Base-by-base conservation (phyloP, 37 sponge, comb jelly and placozoan species). In the Ianthella basta region DNA sequence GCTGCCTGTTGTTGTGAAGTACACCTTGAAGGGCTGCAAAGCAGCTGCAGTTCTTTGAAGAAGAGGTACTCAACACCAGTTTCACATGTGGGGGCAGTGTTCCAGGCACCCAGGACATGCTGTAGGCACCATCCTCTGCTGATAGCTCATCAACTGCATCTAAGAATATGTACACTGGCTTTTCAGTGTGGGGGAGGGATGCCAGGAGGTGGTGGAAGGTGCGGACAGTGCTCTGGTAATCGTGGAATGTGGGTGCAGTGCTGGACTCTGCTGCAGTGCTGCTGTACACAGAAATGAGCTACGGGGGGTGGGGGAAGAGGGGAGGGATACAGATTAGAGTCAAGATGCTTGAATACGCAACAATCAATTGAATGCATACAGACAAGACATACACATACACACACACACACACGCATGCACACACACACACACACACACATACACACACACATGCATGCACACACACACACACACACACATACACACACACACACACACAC, bases 131-230 rank as follows among this genome's bases (percentile, higher is more conserved):
- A 59, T 92, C 89, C 41, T 87, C 88, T 0, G 86, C 77, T 27
- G 91, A 87, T 5, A 95, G 85, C 72, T 87, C 88, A 60, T 95
- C 96, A 8, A 95, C 84, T 34, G 84, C 91, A 85, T 95, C 96
- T 37, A 95, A 41, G 55, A 95, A 86, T 6, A 95, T 33, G 41
- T 59, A 87, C 77, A 89, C 68, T 30, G 87, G 93, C 23, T 60
- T 87, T 12, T 86, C 72, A 23, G 30, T 12, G 10, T 33, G 68
- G 29, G 87, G 79, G 0, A 59, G 60, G 14, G 19, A 30, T 32
- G 15, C 21, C 15, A 93, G 87, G 3, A 87, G 68, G 2, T 18
- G 15, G 18, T 24, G 4, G 55, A 93, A 93, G 59, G 60, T 18
- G 1, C 12, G 55, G 21, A 77, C 59, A 23, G 87, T 14, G 27